Evolutionary conservation across 2,113 vertebrate species (phyloP).

Genomic region (Junco hyemalis): DNA sequence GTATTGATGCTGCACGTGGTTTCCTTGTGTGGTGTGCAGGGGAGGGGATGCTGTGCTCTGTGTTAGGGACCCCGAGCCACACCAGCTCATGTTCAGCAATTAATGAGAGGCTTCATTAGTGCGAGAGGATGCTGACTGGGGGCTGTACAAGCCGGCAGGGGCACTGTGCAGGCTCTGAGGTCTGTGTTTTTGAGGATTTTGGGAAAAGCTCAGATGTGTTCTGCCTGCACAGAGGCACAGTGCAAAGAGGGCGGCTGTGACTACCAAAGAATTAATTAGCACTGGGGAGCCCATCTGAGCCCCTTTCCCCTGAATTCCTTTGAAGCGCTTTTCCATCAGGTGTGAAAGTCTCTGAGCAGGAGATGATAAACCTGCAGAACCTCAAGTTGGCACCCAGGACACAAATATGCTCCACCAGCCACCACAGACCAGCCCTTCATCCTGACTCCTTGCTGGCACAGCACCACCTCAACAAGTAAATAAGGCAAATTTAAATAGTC

Average conservation of each 20-base stretch:
- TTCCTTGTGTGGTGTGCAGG: fast-evolving
- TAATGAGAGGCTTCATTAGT: neutral
- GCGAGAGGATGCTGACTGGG: neutral
- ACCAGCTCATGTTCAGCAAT: neutral
- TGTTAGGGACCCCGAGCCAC: neutral
- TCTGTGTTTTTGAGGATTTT: neutral
- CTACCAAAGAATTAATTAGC: neutral
- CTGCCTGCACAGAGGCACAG: neutral
- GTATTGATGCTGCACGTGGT: fast-evolving
- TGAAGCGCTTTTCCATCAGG: neutral
- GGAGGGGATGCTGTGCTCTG: neutral
- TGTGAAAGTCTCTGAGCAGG: neutral
- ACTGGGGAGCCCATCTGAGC: neutral
- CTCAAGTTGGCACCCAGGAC: neutral
- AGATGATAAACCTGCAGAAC: neutral
- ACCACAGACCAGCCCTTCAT: neutral
- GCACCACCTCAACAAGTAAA: too few species aligned
- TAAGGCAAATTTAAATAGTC: neutral
- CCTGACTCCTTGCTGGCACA: fast-evolving
- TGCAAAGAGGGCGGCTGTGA: neutral
- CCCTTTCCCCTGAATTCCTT: neutral
- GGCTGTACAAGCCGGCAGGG: neutral
- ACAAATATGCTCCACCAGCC: neutral
- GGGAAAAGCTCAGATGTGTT: neutral
- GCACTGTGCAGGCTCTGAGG: neutral